A percentile compares a stretch with the other conserved stretches of the same genome.
These are phyloP conservation scores for Dicrurus megarhynchus DNA, from an alignment of 2,113 vertebrate species.

Conservation along the genomic window DNA sequence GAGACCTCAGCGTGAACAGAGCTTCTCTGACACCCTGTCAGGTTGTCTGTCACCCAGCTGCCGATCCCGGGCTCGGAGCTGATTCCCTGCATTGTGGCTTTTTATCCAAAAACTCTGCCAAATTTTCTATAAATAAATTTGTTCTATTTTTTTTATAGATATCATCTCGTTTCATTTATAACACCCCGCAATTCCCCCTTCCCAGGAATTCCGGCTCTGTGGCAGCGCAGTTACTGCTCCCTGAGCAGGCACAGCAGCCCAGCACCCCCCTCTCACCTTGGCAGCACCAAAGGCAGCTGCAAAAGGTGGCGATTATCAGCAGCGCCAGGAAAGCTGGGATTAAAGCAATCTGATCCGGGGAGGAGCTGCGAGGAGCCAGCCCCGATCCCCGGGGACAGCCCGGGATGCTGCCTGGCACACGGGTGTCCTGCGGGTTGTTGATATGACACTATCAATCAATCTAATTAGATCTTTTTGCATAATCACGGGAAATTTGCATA, in stretches of 20 bases:
- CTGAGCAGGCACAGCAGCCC: neutral
- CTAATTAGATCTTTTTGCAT: slow-evolving; percentile 52
- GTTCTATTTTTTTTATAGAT: too few species aligned
- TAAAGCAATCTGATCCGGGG: neutral
- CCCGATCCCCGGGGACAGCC: neutral
- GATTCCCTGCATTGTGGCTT: too few species aligned
- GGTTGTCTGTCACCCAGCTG: too few species aligned
- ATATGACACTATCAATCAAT: slow-evolving; percentile 38
- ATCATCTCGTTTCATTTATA: too few species aligned
- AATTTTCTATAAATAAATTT: too few species aligned
- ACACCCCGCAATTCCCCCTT: neutral
- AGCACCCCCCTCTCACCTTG: neutral
- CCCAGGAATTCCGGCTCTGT: accelerated
- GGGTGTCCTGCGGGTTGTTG: neutral
- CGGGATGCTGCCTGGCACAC: neutral
- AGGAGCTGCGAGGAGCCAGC: neutral
- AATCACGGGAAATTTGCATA: slow-evolving; percentile 26
- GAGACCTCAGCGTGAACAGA: too few species aligned
- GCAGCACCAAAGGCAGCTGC: neutral
- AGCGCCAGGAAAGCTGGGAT: neutral
- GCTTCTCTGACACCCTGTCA: too few species aligned
- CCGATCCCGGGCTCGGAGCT: too few species aligned
- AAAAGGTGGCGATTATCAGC: neutral
- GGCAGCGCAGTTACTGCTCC: accelerated
- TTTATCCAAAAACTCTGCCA: too few species aligned